Evolutionary conservation across 2,113 vertebrate genomes (phyloP).

Genomic region (Paradisaea rubra): DNA sequence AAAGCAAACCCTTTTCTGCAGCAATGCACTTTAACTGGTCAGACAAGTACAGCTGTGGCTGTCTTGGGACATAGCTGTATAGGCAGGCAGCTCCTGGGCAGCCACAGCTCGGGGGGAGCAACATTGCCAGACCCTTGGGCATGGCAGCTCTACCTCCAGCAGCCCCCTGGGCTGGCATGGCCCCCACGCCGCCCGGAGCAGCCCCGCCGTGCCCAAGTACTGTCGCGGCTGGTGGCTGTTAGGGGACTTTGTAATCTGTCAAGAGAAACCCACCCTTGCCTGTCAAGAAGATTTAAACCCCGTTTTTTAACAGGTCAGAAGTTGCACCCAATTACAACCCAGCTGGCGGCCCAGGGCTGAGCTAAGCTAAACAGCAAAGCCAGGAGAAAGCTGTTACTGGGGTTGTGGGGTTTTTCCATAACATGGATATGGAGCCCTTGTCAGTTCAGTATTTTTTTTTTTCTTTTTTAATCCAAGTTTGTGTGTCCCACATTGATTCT

Average conservation of each 20-base stretch:
- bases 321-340: not conserved
- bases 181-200: not conserved
- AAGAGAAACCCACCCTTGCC: not conserved
- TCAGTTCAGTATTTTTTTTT: not conserved
- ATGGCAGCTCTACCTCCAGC: constrained; percentile 30
- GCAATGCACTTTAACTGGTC: constrained; percentile 75
- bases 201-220: not conserved
- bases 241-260: not conserved
- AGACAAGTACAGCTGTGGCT: constrained; percentile 15
- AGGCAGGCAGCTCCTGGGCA: constrained; percentile 11
- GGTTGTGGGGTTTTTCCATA: not conserved
- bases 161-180: not conserved
- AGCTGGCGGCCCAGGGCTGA: not conserved
- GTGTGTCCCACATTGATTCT: not conserved
- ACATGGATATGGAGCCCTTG: not conserved
- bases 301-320: not conserved
- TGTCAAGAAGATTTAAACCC: not conserved
- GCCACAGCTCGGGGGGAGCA: constrained; percentile 34
- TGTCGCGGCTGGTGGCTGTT: not conserved
- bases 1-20: constrained; percentile 48
- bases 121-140: not conserved
- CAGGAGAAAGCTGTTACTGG: not conserved
- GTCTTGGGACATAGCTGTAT: not conserved
- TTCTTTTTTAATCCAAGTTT: not conserved
- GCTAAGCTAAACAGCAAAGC: not conserved